Percentiles rank a stretch among this genome's conserved stretches.
These are phyloP conservation scores for Ginglymostoma cirratum DNA, from an alignment of 2,113 vertebrate species.

Conservation along the genomic window DNA sequence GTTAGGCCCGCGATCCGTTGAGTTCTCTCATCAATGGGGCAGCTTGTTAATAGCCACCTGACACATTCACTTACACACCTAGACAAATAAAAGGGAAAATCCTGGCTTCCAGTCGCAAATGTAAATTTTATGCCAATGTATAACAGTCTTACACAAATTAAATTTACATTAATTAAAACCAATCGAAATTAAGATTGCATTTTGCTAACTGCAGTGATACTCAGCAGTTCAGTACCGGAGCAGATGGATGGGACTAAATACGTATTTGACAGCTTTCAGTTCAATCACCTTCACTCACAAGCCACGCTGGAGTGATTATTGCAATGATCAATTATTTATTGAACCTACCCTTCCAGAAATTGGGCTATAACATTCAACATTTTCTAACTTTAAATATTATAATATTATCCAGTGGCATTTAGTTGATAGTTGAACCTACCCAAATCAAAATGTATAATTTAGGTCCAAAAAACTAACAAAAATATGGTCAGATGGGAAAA, in stretches of 20 bases:
- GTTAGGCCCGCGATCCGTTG: too few relatives aligned
- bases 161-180: not conserved
- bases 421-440: not conserved
- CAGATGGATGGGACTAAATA: not conserved
- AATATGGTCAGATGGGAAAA: not conserved
- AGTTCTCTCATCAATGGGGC: too few relatives aligned
- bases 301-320: not conserved
- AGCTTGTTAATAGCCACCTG: not conserved
- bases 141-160: not conserved
- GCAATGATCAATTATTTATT: slow-evolving; percentile 18
- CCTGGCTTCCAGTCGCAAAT: not conserved
- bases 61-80: too few relatives aligned
- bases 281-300: not conserved
- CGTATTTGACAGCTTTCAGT: slow-evolving; percentile 5
- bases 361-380: not conserved
- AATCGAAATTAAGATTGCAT: not conserved
- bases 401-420: not conserved
- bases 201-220: not conserved
- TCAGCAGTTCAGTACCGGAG: not conserved
- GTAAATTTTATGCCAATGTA: not conserved
- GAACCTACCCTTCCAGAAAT: not conserved
- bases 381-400: slow-evolving; percentile 18
- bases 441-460: not conserved
- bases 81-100: too few relatives aligned
- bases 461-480: not conserved